Percentiles rank a stretch among this genome's conserved stretches.
phyloP scores from a whole-genome alignment of 2,113 vertebrate genomes.

The Notiomystis cincta region DNA sequence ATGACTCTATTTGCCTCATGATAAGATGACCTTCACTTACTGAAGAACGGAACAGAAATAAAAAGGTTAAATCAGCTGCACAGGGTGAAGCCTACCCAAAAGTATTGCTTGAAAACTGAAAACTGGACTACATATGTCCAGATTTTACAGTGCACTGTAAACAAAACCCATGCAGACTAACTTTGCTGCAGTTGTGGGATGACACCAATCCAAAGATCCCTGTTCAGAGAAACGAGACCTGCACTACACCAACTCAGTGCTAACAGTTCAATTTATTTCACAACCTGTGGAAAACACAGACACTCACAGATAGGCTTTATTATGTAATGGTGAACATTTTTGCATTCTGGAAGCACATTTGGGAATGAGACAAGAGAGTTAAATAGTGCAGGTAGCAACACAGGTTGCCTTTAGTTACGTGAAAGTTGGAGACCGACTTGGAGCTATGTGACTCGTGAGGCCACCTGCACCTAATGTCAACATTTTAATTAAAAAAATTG shows the following conservation, averaged over 20 bases:
- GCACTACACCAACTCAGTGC: accelerated
- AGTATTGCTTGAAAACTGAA: not conserved
- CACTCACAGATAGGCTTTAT: not conserved
- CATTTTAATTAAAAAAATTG: not conserved
- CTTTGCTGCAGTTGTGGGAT: not conserved
- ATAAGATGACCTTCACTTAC: not conserved
- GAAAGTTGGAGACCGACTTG: not conserved
- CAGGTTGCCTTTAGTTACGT: not conserved
- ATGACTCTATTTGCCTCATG: not conserved
- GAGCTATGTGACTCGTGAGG: not conserved
- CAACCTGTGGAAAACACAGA: not conserved
- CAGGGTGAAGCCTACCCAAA: not conserved
- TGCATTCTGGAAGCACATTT: not conserved
- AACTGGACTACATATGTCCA: not conserved
- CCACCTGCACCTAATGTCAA: not conserved
- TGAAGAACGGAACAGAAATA: not conserved
- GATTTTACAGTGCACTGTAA: not conserved
- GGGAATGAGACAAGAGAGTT: not conserved
- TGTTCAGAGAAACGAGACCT: not conserved
- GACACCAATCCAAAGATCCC: not conserved
- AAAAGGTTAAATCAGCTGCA: not conserved
- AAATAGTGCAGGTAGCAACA: not conserved
- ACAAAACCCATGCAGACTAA: not conserved
- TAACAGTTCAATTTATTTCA: not conserved
- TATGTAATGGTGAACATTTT: not conserved